Percentiles rank a stretch among this genome's conserved stretches.
Conservation (phyloP, 64 coral and sea anemone species). For the Porites lutea region DNA sequence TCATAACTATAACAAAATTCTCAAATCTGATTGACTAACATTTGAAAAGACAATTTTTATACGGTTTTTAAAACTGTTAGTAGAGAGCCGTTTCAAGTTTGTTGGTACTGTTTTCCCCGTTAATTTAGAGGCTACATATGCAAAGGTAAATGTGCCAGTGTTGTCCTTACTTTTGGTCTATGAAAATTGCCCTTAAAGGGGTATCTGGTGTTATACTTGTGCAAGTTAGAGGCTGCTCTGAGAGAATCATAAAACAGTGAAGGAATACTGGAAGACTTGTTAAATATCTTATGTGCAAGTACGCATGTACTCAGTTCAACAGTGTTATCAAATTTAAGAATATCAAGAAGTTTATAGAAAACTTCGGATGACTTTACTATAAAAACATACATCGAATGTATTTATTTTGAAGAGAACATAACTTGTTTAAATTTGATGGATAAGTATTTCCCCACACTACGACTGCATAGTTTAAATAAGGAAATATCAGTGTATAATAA, state of each 20-base stretch:
- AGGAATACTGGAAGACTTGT: slow-evolving; percentile 25
- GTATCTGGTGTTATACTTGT: slow-evolving; percentile 49
- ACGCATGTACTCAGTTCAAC: neutral
- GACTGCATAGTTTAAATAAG: slow-evolving; percentile 13
- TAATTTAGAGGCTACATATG: slow-evolving; percentile 41
- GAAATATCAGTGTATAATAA: too few relatives aligned
- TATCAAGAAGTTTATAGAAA: slow-evolving; percentile 35
- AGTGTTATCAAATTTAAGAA: neutral
- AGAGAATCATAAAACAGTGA: slow-evolving; percentile 25
- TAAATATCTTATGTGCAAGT: too few relatives aligned
- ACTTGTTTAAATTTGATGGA: slow-evolving; percentile 10
- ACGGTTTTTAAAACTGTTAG: too few relatives aligned
- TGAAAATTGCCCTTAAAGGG: slow-evolving; percentile 45
- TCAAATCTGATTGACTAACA: too few relatives aligned
- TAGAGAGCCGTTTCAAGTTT: too few relatives aligned
- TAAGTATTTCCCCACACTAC: neutral
- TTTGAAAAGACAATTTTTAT: too few relatives aligned
- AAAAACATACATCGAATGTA: slow-evolving; percentile 21
- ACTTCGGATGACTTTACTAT: neutral
- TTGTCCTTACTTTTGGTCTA: slow-evolving; percentile 52
- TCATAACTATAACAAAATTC: too few relatives aligned
- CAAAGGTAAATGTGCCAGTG: slow-evolving; percentile 58
- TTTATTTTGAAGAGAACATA: slow-evolving; percentile 33
- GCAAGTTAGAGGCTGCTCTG: neutral
- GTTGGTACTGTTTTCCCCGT: slow-evolving; percentile 11